phyloP scores from a whole-genome alignment of 2,888 invertebrate genomes.

The Leucophenga montana region DNA sequence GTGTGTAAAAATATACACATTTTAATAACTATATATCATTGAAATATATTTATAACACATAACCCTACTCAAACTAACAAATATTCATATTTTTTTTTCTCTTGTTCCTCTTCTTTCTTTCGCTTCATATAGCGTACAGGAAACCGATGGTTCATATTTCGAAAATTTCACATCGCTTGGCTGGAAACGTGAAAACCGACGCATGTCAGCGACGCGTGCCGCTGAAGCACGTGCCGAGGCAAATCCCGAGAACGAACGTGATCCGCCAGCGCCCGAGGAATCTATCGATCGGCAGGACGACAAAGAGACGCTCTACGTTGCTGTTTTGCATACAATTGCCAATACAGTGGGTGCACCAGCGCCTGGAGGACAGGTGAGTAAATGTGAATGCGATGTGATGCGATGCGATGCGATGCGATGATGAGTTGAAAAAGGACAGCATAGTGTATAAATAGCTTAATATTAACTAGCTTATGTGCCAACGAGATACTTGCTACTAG shows the following conservation, averaged over 20 bases:
- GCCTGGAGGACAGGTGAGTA: constrained; percentile 78
- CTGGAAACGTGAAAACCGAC: constrained; percentile 92
- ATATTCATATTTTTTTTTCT: constrained; percentile 5
- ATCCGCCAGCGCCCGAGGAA: constrained; percentile 70
- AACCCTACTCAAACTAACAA: background rate
- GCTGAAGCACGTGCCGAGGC: constrained; percentile 83
- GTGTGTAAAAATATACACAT: too few species aligned
- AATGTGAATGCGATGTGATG: too few species aligned
- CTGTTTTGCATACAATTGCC: constrained; percentile 95
- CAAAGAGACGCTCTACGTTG: constrained; percentile 86
- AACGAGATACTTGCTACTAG: background rate
- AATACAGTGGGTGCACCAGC: constrained; percentile 89
- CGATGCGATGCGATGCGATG: too few species aligned
- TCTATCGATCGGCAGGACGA: constrained; percentile 71
- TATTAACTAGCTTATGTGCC: constrained; percentile 30
- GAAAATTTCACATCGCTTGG: constrained; percentile 93
- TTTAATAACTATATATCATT: background rate
- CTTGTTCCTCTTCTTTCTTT: constrained; percentile 5
- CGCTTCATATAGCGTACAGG: constrained; percentile 83
- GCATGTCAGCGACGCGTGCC: constrained; percentile 84
- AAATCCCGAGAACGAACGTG: constrained; percentile 75
- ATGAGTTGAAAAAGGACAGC: background rate
- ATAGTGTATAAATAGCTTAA: constrained; percentile 46
- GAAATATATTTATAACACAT: background rate
- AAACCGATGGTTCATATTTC: constrained; percentile 94